Evolutionary conservation across 2,113 vertebrate genomes (phyloP).

Genomic region (Ariopsis seemanni): DNA sequence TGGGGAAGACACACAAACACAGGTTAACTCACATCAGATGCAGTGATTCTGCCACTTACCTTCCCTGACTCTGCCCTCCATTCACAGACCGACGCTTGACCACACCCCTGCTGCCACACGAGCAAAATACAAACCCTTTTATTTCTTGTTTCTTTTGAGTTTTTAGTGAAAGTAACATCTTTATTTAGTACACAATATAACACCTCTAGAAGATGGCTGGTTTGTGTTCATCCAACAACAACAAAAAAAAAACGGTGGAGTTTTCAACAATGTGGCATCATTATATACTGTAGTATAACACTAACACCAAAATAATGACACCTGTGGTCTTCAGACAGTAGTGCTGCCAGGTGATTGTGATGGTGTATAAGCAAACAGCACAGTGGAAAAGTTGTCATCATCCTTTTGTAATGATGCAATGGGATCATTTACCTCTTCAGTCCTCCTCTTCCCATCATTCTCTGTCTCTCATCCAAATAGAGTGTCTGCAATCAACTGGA

Average conservation of each 20-base stretch:
- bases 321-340: neutral
- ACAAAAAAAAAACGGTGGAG: no score
- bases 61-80: no score
- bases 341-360: neutral
- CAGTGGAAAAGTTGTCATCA: neutral
- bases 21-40: no score
- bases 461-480: neutral
- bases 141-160: neutral
- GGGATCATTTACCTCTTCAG: neutral
- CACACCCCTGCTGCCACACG: no score
- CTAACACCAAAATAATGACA: neutral
- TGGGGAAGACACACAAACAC: no score
- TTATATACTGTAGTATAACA: neutral
- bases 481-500: neutral
- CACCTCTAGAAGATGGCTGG: neutral
- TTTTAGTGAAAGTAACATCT: neutral
- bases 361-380: neutral
- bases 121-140: no score
- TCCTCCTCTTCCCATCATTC: neutral
- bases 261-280: neutral
- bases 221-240: neutral
- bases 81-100: no score
- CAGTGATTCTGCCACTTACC: no score
- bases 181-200: neutral
- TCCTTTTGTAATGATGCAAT: neutral